Percentiles rank a stretch among this genome's conserved stretches.
Evolutionary conservation across 2,797 vertebrate genomes (phyloP).

Genomic region (Anguilla obscura): DNA sequence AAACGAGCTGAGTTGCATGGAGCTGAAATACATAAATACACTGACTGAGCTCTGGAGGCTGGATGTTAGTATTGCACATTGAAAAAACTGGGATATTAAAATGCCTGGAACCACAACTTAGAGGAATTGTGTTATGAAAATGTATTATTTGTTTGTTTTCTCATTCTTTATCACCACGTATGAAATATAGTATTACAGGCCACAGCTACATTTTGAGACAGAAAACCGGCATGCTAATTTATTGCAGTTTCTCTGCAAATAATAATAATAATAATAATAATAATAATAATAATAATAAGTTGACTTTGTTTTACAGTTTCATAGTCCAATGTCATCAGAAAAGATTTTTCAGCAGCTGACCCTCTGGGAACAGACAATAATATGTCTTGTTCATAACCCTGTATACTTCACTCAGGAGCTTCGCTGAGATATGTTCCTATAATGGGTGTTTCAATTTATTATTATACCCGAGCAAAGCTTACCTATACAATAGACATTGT

Average conservation of each 20-base stretch:
- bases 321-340: not conserved
- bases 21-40: not conserved
- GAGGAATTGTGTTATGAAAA: conserved; percentile 29
- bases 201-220: conserved; percentile 19
- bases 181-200: conserved; percentile 22
- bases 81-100: conserved; percentile 28
- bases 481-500: too few species aligned
- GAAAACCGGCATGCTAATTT: conserved; percentile 12
- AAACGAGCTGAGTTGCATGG: not conserved
- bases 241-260: conserved; percentile 1
- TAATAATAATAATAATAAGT: not conserved
- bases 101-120: conserved; percentile 12
- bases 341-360: not conserved
- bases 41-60: conserved; percentile 7
- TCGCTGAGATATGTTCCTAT: not conserved
- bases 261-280: not conserved
- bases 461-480: not conserved
- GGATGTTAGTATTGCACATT: not conserved
- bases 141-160: conserved; percentile 27
- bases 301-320: not conserved
- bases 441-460: not conserved
- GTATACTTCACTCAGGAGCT: not conserved
- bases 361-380: not conserved
- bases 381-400: not conserved
- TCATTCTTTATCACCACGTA: conserved; percentile 28